Conservation (phyloP, 2,888 invertebrate genomes). For the Carcina quercana region DNA sequence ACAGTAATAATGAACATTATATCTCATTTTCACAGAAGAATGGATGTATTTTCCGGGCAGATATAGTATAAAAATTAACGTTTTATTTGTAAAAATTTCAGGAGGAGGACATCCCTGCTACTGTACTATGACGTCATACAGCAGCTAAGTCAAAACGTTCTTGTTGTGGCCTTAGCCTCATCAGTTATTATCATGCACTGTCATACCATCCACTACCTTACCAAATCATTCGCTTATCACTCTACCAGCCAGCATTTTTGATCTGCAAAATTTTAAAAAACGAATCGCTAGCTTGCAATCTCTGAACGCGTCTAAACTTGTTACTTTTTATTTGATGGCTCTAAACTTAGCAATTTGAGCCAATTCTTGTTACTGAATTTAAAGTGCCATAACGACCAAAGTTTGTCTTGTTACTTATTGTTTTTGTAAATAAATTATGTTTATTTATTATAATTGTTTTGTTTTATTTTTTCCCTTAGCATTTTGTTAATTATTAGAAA, state of each 20-base stretch:
- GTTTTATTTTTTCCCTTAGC: conserved; percentile 22
- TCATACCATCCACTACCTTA: conserved; percentile 62
- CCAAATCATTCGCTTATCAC: conserved; percentile 53
- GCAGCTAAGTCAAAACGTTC: conserved; percentile 67
- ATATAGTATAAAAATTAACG: too few species aligned
- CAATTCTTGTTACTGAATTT: too few species aligned
- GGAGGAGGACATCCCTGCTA: conserved; percentile 69
- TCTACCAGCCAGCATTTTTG: conserved; percentile 30
- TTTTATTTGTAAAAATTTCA: conserved; percentile 26
- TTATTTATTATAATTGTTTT: conserved; percentile 28
- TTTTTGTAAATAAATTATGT: conserved; percentile 46
- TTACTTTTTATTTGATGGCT: too few species aligned
- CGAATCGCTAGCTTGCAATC: conserved; percentile 40
- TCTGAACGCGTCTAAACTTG: conserved; percentile 23
- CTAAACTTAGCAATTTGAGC: too few species aligned
- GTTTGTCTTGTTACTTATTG: conserved; percentile 31
- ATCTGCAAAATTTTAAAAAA: conserved; percentile 31
- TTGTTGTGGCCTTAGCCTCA: conserved; percentile 60
- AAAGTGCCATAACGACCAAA: conserved; percentile 35
- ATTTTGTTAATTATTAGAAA: too few species aligned
- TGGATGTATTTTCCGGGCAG: too few species aligned
- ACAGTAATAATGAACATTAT: too few species aligned
- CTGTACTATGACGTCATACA: conserved; percentile 57
- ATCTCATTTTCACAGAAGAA: too few species aligned
- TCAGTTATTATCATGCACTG: conserved; percentile 52